Conservation (phyloP, 2,113 vertebrate species). For the Austrofundulus limnaeus region DNA sequence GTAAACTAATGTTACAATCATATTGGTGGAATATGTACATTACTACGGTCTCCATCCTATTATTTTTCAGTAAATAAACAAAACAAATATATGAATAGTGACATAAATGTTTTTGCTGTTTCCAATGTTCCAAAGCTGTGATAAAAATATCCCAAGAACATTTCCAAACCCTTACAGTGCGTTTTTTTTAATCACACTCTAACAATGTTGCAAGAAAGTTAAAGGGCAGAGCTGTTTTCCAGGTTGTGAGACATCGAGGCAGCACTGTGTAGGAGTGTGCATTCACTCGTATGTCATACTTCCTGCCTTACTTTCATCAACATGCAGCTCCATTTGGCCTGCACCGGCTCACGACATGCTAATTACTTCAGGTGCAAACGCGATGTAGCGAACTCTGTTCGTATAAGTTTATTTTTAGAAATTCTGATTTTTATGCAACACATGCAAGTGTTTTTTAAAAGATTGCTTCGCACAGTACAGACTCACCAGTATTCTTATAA, state of each 20-base stretch:
- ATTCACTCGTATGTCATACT: background rate
- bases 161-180: background rate
- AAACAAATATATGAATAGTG: too few relatives aligned
- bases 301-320: background rate
- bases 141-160: background rate
- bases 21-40: background rate
- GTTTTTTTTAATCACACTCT: background rate
- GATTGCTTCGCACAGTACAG: background rate
- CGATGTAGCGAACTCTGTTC: background rate
- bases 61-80: too few relatives aligned
- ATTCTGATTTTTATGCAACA: background rate
- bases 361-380: background rate
- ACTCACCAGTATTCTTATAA: too few relatives aligned
- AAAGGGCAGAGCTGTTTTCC: background rate
- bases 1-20: background rate
- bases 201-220: background rate
- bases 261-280: conserved; percentile 1
- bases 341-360: background rate
- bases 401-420: background rate
- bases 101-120: too few relatives aligned
- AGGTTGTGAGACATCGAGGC: background rate
- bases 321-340: background rate
- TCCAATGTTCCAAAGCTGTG: background rate
- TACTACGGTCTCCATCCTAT: background rate
- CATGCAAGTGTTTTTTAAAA: background rate